These are phyloP conservation scores for Pterostichus madidus DNA, from an alignment of 2,888 invertebrate genomes.

Conservation along the genomic window DNA sequence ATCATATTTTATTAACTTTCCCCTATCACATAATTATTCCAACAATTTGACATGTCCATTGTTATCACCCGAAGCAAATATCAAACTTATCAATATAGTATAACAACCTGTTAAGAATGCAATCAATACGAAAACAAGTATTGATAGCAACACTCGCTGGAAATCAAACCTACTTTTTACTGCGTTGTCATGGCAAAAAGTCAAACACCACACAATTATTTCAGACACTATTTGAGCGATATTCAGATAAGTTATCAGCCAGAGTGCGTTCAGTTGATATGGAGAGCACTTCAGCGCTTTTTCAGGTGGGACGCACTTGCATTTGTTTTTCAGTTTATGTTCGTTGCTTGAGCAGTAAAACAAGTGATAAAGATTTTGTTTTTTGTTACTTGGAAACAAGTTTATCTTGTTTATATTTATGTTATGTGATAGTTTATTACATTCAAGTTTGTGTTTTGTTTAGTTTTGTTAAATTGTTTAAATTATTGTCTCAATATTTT, in stretches of 20 bases:
- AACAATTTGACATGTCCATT: slow-evolving; percentile 1
- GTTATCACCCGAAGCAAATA: slow-evolving; percentile 11
- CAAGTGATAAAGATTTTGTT: slow-evolving; percentile 3
- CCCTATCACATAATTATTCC: neutral
- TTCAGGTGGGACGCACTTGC: slow-evolving; percentile 16
- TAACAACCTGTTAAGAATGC: slow-evolving; percentile 50
- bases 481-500: slow-evolving; percentile 12
- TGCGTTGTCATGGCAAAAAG: slow-evolving; percentile 58
- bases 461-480: neutral
- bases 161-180: slow-evolving; percentile 22
- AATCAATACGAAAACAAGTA: slow-evolving; percentile 56
- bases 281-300: neutral
- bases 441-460: neutral
- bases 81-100: slow-evolving; percentile 1
- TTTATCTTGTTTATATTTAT: slow-evolving; percentile 14
- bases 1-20: too few species aligned
- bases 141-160: slow-evolving; percentile 8
- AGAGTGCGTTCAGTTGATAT: slow-evolving; percentile 16
- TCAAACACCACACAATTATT: slow-evolving; percentile 56
- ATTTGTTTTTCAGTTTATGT: slow-evolving; percentile 12
- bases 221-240: slow-evolving; percentile 47
- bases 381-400: slow-evolving; percentile 2
- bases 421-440: slow-evolving; percentile 4
- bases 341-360: slow-evolving; percentile 3
- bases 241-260: slow-evolving; percentile 28